phyloP scores from a whole-genome alignment of 2,888 invertebrate genomes.

The Maniola hyperantus region DNA sequence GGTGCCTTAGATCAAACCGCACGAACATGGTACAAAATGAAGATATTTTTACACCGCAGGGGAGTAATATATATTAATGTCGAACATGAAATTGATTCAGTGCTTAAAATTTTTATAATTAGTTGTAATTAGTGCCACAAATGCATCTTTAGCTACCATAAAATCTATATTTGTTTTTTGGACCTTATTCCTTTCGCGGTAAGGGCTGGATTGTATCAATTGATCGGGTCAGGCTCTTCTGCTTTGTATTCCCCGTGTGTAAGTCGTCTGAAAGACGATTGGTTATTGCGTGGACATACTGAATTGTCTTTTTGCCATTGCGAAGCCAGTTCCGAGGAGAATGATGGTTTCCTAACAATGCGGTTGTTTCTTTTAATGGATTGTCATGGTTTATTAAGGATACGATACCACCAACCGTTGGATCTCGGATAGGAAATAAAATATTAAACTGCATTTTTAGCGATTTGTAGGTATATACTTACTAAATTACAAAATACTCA shows the following conservation, averaged over 20 bases:
- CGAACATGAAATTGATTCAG: conserved; percentile 41
- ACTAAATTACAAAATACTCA: too few relatives aligned
- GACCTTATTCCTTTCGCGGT: conserved; percentile 28
- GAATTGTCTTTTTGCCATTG: conserved; percentile 36
- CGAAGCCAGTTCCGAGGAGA: conserved; percentile 31
- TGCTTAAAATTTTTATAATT: conserved; percentile 39
- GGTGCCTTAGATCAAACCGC: conserved; percentile 39
- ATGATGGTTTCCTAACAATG: conserved; percentile 30
- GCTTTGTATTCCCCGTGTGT: conserved; percentile 39
- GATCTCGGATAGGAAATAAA: not conserved
- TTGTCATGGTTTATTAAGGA: conserved; percentile 24
- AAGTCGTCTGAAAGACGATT: conserved; percentile 36
- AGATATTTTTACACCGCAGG: conserved; percentile 43
- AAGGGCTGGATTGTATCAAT: conserved; percentile 28
- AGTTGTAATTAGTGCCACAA: conserved; percentile 40
- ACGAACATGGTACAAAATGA: conserved; percentile 40
- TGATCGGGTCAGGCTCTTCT: conserved; percentile 28
- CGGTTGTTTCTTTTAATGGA: conserved; percentile 28
- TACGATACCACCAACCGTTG: not conserved
- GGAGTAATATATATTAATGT: conserved; percentile 38
- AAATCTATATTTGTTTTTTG: conserved; percentile 26
- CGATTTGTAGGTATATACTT: not conserved
- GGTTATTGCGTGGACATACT: conserved; percentile 37
- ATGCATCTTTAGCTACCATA: conserved; percentile 17
- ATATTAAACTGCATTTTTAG: conserved; percentile 4